Evolutionary conservation across 2,113 vertebrate genomes (phyloP).

Genomic region (Coracopsis vasa): DNA sequence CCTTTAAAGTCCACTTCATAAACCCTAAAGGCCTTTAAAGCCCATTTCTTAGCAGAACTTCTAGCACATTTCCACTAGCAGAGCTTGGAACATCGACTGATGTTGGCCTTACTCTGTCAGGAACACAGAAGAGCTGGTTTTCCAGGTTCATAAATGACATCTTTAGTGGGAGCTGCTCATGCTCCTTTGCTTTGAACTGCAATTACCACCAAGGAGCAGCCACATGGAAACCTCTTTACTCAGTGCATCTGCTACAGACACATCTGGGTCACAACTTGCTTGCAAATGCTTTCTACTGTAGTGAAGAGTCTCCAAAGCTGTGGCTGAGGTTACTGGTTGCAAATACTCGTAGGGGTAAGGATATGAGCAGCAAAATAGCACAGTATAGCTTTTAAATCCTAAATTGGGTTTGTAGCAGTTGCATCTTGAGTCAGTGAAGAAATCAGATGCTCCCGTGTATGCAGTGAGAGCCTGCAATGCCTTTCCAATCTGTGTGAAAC

Average conservation of each 20-base stretch:
- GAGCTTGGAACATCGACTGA: background rate
- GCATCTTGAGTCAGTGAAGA: background rate
- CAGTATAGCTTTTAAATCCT: accelerated
- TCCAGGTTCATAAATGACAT: background rate
- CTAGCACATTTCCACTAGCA: background rate
- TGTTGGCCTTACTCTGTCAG: background rate
- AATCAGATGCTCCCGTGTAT: accelerated
- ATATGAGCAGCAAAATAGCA: background rate
- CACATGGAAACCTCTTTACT: background rate
- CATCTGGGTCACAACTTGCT: background rate
- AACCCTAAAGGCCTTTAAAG: background rate
- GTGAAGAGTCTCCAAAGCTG: background rate
- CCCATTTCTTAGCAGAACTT: background rate
- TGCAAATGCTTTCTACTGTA: background rate
- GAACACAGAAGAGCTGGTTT: background rate
- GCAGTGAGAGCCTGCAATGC: accelerated
- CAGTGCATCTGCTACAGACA: background rate
- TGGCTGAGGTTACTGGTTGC: background rate
- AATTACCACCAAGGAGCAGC: background rate
- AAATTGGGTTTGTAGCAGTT: background rate
- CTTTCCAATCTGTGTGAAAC: accelerated
- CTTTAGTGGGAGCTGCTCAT: accelerated
- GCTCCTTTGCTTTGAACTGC: background rate
- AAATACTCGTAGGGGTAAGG: background rate
- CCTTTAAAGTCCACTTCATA: background rate